phyloP scores from a whole-genome alignment of 2,797 vertebrate genomes.

The Poeciliopsis infans region DNA sequence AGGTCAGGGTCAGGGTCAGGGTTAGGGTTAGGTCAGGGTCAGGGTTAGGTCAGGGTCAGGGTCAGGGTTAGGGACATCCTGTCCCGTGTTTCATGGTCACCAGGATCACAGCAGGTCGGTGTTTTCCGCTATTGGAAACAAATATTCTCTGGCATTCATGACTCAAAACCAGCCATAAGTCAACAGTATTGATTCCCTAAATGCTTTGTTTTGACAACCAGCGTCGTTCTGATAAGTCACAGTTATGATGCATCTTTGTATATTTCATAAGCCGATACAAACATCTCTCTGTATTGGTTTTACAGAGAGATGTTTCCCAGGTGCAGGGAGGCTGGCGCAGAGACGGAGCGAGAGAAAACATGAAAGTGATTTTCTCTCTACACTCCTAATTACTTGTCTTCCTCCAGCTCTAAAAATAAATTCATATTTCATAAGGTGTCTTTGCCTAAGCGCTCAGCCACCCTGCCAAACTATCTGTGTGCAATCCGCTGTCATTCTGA shows the following conservation, averaged over 20 bases:
- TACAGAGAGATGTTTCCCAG: conserved; percentile 42
- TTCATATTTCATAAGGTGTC: conserved; percentile 60
- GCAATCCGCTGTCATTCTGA: conserved; percentile 75
- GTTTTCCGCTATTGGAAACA: neutral
- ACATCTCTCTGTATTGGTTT: too few relatives aligned
- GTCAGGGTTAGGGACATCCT: neutral
- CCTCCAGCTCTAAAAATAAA: conserved; percentile 69
- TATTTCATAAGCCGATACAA: conserved; percentile 19
- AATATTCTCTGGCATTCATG: conserved; percentile 3
- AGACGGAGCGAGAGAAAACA: conserved; percentile 50
- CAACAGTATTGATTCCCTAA: neutral
- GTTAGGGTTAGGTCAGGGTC: too few relatives aligned
- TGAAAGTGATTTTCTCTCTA: conserved; percentile 60
- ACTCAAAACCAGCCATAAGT: neutral
- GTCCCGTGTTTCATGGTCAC: neutral
- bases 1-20: too few relatives aligned
- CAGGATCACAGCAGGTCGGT: too few relatives aligned
- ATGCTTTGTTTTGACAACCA: neutral
- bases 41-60: too few relatives aligned
- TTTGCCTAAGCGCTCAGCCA: conserved; percentile 38
- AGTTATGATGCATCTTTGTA: conserved; percentile 11
- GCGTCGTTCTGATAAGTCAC: neutral
- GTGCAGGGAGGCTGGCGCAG: conserved; percentile 36
- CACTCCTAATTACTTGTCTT: conserved; percentile 71
- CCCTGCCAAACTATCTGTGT: conserved; percentile 46